Evolutionary conservation across 1,140 invertebrate genomes (phyloP).

Genomic region (Euschistus heros): DNA sequence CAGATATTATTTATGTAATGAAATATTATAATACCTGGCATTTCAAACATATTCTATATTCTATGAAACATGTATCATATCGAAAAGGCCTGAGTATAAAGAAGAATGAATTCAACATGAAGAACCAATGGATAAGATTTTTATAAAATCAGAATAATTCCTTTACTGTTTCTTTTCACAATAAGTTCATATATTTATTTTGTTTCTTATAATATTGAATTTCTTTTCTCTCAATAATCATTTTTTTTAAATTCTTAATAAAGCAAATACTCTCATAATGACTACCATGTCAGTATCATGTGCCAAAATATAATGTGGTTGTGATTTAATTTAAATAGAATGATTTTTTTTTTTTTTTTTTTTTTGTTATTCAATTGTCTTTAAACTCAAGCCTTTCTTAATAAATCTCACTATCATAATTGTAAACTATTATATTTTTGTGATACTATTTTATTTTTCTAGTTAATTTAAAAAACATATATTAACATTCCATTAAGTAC

Average conservation of each 20-base stretch:
- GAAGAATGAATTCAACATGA: too few relatives aligned
- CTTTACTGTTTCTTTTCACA: background rate
- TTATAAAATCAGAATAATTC: background rate
- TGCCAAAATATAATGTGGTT: constrained; percentile 1
- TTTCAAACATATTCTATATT: too few relatives aligned
- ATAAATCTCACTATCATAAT: background rate
- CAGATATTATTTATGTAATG: too few relatives aligned
- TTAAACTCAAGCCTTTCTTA: constrained; percentile 2
- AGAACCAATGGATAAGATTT: background rate
- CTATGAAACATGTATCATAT: too few relatives aligned
- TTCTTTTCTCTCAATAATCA: background rate
- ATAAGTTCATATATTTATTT: background rate
- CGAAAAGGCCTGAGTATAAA: too few relatives aligned
- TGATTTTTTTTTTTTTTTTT: background rate
- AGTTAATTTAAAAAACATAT: background rate
- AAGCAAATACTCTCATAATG: background rate
- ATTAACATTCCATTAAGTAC: background rate
- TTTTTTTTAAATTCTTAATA: background rate
- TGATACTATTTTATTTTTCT: constrained; percentile 10
- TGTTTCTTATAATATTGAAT: too few relatives aligned
- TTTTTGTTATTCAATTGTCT: background rate
- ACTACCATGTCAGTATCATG: background rate
- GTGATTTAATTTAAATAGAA: background rate
- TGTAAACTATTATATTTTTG: background rate
- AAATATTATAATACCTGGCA: too few relatives aligned